phyloP scores from a whole-genome alignment of 35 echinoderm and acorn worm genomes.

The Chiridota heheva region DNA sequence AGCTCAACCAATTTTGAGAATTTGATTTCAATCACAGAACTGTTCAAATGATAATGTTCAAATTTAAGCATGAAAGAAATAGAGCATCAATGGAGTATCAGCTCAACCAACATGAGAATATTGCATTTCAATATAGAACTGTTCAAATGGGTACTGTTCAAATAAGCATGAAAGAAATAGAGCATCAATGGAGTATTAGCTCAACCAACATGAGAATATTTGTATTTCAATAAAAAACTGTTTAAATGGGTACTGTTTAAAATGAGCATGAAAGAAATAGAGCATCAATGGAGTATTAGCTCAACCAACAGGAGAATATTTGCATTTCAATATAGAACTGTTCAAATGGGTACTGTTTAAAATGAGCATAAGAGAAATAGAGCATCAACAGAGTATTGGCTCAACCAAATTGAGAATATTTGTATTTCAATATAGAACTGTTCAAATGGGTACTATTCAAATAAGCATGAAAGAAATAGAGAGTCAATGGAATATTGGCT shows the following conservation, averaged over 20 bases:
- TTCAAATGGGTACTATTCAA: not conserved
- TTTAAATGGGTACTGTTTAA: not conserved
- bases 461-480: too few species aligned
- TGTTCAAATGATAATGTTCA: not conserved
- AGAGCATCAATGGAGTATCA: not conserved
- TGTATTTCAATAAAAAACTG: not conserved
- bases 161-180: not conserved
- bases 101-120: not conserved
- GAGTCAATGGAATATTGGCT: not conserved
- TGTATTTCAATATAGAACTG: too few species aligned
- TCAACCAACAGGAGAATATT: not conserved
- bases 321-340: not conserved
- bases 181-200: not conserved
- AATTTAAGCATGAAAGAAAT: not conserved
- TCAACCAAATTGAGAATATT: too few species aligned
- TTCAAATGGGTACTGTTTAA: not conserved
- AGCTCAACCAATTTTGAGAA: too few species aligned
- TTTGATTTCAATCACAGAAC: too few species aligned
- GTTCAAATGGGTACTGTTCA: not conserved
- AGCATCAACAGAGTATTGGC: not conserved
- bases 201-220: not conserved
- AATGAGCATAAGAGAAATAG: not conserved
- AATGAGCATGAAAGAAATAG: not conserved
- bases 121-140: not conserved
- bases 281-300: not conserved